phyloP scores from a whole-genome alignment of 2,797 vertebrate genomes.

The Cynopterus sphinx region DNA sequence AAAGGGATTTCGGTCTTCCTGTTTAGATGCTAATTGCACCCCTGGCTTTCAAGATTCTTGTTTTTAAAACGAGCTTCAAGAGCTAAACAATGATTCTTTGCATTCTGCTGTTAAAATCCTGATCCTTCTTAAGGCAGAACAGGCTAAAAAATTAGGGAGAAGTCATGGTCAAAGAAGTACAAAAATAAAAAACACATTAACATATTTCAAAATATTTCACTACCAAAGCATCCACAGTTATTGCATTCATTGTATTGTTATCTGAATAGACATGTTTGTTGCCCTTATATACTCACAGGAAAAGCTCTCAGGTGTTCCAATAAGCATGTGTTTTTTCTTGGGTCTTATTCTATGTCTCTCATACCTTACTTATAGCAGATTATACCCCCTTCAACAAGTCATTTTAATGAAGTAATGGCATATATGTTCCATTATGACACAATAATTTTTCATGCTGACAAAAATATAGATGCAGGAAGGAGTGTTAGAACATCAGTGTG shows the following conservation, averaged over 20 bases:
- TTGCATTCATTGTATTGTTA: neutral
- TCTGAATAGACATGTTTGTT: neutral
- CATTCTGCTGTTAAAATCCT: neutral
- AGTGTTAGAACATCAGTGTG: neutral
- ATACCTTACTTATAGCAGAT: neutral
- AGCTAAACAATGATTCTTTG: neutral
- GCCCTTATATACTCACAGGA: neutral
- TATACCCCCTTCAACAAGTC: neutral
- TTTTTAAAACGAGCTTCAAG: constrained; percentile 29
- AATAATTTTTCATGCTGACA: neutral
- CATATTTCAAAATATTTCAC: neutral
- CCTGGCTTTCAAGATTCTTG: neutral
- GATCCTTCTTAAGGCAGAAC: neutral
- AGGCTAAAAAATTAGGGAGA: neutral
- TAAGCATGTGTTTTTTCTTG: neutral
- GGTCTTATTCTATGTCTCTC: neutral
- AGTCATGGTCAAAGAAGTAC: neutral
- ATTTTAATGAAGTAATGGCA: neutral
- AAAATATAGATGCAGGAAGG: neutral
- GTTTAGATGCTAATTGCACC: neutral
- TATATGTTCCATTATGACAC: neutral
- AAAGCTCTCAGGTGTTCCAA: neutral
- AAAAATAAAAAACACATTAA: neutral
- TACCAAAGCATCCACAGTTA: neutral
- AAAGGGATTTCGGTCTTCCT: constrained; percentile 26